These are phyloP conservation scores for Bolinopsis microptera DNA, from an alignment of 37 sponge, comb jelly and placozoan genomes.

Conservation along the genomic window DNA sequence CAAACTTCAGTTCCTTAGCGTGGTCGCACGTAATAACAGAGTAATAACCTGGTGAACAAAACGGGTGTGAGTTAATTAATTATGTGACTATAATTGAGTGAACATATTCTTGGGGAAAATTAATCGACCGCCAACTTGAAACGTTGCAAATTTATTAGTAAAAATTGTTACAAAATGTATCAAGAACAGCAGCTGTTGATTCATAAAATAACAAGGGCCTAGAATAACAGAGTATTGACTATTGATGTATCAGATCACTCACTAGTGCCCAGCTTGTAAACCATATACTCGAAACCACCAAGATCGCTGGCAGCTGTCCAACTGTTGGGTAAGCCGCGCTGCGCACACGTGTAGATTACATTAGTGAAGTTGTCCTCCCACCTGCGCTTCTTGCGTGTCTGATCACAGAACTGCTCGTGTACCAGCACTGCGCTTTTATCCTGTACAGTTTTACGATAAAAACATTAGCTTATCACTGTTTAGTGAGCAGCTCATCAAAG, in stretches of 20 bases:
- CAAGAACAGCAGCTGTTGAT: no score
- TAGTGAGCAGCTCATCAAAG: no score
- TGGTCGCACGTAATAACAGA: neutral
- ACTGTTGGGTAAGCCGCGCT: neutral
- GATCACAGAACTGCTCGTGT: slow-evolving; percentile 27
- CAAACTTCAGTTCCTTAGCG: neutral
- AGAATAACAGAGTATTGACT: no score
- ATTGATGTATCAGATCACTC: no score
- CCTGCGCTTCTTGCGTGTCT: neutral
- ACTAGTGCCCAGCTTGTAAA: slow-evolving; percentile 21
- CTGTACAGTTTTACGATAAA: neutral
- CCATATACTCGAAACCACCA: neutral
- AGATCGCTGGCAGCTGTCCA: neutral
- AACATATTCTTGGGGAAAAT: no score
- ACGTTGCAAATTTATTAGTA: no score
- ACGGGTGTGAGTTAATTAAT: neutral
- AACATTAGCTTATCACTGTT: no score
- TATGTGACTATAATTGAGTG: neutral
- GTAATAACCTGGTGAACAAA: slow-evolving; percentile 35
- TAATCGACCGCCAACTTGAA: no score
- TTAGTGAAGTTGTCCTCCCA: slow-evolving; percentile 36
- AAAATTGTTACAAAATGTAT: no score
- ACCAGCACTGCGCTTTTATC: neutral
- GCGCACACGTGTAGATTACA: neutral
- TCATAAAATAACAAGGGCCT: no score